These are phyloP conservation scores for Camelus bactrianus DNA, from an alignment of 2,113 vertebrate genomes.

Conservation along the genomic window DNA sequence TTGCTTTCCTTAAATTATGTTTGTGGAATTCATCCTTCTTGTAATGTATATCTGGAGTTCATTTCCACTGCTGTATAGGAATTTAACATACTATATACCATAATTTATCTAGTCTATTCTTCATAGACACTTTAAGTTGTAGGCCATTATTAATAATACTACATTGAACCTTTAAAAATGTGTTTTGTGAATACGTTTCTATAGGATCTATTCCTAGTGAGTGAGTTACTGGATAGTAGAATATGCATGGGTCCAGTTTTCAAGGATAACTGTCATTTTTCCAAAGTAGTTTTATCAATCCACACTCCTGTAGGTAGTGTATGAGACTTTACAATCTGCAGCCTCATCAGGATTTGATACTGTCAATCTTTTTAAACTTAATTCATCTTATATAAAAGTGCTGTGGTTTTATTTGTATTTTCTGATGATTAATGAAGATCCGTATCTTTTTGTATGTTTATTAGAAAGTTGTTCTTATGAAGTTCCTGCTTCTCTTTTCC, in stretches of 20 bases:
- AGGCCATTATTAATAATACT: not conserved
- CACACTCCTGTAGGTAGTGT: not conserved
- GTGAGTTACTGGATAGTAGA: not conserved
- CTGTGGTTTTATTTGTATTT: not conserved
- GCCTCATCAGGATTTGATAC: not conserved
- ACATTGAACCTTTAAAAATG: not conserved
- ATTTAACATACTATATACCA: not conserved
- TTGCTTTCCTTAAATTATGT: not conserved
- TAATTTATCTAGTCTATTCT: not conserved
- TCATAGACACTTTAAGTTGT: not conserved
- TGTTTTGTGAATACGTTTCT: not conserved
- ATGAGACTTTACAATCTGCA: not conserved
- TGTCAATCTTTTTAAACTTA: not conserved
- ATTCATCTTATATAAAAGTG: not conserved
- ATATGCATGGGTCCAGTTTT: not conserved
- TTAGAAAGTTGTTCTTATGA: slow-evolving; percentile 24
- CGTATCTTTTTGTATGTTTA: not conserved
- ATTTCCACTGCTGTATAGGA: not conserved
- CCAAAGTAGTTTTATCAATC: not conserved
- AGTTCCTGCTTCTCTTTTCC: not conserved
- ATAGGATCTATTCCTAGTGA: not conserved
- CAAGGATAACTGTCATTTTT: not conserved
- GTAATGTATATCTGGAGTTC: not conserved
- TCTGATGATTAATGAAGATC: not conserved
- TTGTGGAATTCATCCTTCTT: not conserved